Conservation (phyloP, 1,140 invertebrate species). For the Anastrepha ludens region DNA sequence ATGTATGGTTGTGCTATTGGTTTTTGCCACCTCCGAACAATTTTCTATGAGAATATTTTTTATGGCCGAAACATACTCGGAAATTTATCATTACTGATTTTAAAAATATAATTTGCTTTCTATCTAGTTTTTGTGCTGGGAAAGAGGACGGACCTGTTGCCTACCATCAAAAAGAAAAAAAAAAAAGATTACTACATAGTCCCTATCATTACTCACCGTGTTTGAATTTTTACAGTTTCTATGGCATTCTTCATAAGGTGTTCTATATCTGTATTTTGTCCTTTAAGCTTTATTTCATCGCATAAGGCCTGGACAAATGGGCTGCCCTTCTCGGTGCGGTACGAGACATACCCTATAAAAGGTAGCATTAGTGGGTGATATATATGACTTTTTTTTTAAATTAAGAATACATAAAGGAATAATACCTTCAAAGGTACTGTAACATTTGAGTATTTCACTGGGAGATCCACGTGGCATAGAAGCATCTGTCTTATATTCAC, state of each 20-base stretch:
- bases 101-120: no score
- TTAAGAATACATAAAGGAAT: not conserved
- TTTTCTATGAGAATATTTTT: no score
- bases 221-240: conserved; percentile 58
- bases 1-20: no score
- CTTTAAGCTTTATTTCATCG: conserved; percentile 60
- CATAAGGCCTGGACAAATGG: conserved; percentile 69
- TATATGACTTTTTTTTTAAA: conserved; percentile 42
- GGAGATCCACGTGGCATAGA: conserved; percentile 61
- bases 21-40: no score
- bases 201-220: conserved; percentile 62
- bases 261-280: conserved; percentile 58
- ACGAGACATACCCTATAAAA: conserved; percentile 65
- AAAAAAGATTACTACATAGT: not conserved
- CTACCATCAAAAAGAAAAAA: not conserved
- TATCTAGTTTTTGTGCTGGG: no score
- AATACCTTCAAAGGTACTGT: conserved; percentile 69
- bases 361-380: not conserved
- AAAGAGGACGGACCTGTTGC: no score
- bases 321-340: conserved; percentile 65
- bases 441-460: conserved; percentile 70
- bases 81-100: no score
- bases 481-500: conserved; percentile 66
- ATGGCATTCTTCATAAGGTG: conserved; percentile 57
- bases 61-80: no score